Evolutionary conservation across 1,140 invertebrate species (phyloP), one percentile per base, ranked within the genome.

Genomic region (Orius laevigatus): DNA sequence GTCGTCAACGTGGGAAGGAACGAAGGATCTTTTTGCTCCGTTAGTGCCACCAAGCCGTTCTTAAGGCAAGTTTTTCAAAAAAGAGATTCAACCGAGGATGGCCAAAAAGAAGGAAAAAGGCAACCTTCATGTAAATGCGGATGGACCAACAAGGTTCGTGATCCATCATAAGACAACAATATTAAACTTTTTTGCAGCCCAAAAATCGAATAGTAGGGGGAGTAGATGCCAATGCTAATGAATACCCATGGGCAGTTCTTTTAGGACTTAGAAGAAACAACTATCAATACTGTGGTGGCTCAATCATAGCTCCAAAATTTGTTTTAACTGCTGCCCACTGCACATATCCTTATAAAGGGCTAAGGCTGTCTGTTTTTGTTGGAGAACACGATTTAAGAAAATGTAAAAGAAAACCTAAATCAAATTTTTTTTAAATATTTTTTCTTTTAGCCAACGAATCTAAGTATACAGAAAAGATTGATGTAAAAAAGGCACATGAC

Each of bases 201-300:
- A 59, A 63, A 55, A 62, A 67, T 10, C 61, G 66, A 25, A 81
- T 82, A 9, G 70, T 81, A 2, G 77, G 78, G 0, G 79, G 79
- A 0, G 57, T 67, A n/a, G 64, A 69, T 14, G 69, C 71, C 0
- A 55, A 57, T 11, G 75, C 74, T 34, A 65, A 70, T 12, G 64
- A 75, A 47, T 66, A 72, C 42, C 78, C 78, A 0, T 47, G 33
- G 16, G 46, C 46, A n/a, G 46, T 53, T 11, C 25, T 25, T 25
- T 25, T 25, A 8, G 40, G 34, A 16, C 10, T 5, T 19, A 45
- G 16, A 12, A 16, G 15, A 42, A 46, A 51, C 36, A 62, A 58
- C 52, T 52, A 53, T 5, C 61, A 63, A 33, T 62, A 63, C 18
- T 66, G 65, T 48, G 64, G 65, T 1, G 65, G 65, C 6, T 60